These are phyloP conservation scores for Meganola albula DNA, from an alignment of 2,888 invertebrate species.

Conservation along the genomic window DNA sequence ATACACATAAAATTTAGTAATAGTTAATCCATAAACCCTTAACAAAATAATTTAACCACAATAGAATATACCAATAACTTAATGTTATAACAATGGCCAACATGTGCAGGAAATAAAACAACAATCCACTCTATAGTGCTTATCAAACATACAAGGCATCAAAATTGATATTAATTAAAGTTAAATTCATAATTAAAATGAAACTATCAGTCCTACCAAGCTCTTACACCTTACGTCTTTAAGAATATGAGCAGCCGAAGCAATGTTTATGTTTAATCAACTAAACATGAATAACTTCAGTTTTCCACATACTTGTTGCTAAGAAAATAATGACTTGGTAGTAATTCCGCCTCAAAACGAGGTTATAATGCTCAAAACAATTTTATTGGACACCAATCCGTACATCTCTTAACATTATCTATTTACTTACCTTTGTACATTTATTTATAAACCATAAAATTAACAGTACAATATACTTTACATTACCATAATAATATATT, in stretches of 20 bases:
- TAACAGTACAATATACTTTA: conserved; percentile 23
- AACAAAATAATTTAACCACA: conserved; percentile 53
- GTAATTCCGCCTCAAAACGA: conserved; percentile 28
- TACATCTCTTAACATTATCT: conserved; percentile 21
- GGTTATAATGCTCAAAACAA: conserved; percentile 21
- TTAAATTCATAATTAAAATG: no score
- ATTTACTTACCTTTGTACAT: conserved; percentile 47
- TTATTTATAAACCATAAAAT: conserved; percentile 30
- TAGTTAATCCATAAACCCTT: conserved; percentile 67
- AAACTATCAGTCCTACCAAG: no score
- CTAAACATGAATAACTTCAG: no score
- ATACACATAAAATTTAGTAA: conserved; percentile 41
- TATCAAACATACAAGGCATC: conserved; percentile 55
- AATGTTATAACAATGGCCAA: conserved; percentile 62
- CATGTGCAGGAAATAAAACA: conserved; percentile 60
- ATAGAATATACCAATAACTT: conserved; percentile 50
- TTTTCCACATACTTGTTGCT: conserved; percentile 22
- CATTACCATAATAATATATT: conserved; percentile 32
- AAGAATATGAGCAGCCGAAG: no score
- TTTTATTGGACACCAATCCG: conserved; percentile 31
- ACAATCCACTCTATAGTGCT: conserved; percentile 64
- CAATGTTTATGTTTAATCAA: no score
- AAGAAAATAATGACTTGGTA: conserved; percentile 24
- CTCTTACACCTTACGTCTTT: no score
- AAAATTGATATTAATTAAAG: no score